Conservation (phyloP, 2,113 vertebrate species). For the Strigops habroptila region DNA sequence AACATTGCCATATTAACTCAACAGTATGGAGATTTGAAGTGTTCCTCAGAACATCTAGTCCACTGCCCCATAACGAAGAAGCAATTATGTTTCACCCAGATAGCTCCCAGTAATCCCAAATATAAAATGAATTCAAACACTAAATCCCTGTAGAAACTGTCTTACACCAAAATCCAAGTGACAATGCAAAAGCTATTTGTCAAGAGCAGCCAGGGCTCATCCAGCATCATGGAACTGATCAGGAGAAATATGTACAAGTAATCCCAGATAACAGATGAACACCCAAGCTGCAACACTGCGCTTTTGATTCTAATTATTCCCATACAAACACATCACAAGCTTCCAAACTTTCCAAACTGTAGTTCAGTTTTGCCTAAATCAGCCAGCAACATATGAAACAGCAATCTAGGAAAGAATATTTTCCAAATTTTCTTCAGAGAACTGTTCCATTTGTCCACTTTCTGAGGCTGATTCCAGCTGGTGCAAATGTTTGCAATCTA, state of each 20-base stretch:
- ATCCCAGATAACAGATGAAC: background rate
- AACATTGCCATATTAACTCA: background rate
- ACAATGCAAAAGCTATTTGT: background rate
- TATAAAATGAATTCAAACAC: background rate
- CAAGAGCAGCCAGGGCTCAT: background rate
- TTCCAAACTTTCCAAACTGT: background rate
- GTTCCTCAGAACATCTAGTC: background rate
- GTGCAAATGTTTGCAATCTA: background rate
- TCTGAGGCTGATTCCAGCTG: background rate
- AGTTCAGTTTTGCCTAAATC: background rate
- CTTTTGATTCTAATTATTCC: background rate
- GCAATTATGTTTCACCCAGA: background rate
- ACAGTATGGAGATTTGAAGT: background rate
- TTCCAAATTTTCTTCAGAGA: background rate
- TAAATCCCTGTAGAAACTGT: background rate
- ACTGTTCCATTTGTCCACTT: background rate
- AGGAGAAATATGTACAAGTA: background rate
- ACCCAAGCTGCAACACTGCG: background rate
- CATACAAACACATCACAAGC: background rate
- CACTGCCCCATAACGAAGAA: background rate
- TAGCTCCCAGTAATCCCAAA: background rate
- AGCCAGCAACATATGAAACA: background rate
- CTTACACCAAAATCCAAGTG: background rate
- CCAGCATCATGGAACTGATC: background rate
- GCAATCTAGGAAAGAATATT: background rate